Evolutionary conservation across 2,797 vertebrate species (phyloP).

Genomic region (Dicrostonyx torquatus): DNA sequence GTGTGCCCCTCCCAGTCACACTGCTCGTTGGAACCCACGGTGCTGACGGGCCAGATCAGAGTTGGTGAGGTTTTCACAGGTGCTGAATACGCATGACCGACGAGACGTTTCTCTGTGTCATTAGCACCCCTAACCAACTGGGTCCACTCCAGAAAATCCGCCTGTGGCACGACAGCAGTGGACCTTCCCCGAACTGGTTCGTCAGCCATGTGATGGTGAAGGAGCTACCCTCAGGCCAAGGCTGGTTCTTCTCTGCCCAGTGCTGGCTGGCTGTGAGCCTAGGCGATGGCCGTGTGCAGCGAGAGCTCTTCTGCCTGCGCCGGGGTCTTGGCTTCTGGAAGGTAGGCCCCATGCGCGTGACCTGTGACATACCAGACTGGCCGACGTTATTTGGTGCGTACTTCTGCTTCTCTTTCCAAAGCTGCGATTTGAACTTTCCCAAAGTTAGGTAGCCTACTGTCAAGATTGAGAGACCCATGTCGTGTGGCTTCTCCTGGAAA

Average conservation of each 20-base stretch:
- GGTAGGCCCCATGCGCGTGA: constrained; percentile 77
- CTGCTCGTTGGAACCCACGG: not conserved
- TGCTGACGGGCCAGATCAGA: accelerated
- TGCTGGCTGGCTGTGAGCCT: constrained; percentile 89
- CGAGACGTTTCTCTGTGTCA: accelerated
- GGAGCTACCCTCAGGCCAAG: constrained; percentile 76
- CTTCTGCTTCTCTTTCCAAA: not conserved
- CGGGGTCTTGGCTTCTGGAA: constrained; percentile 83
- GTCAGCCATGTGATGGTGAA: constrained; percentile 88
- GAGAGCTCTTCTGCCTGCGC: constrained; percentile 83
- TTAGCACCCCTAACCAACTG: constrained; percentile 86
- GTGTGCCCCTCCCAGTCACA: not conserved
- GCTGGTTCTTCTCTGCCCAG: constrained; percentile 88
- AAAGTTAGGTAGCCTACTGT: not conserved
- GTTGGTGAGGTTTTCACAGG: accelerated
- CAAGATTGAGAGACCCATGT: too few relatives aligned
- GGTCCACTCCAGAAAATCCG: constrained; percentile 87
- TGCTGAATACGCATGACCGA: not conserved
- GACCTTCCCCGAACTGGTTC: constrained; percentile 88
- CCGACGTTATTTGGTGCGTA: accelerated
- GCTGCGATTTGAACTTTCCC: not conserved
- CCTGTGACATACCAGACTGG: accelerated
- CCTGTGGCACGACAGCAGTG: constrained; percentile 91
- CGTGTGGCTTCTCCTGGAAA: not conserved
- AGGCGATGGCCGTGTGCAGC: constrained; percentile 87